A percentile compares a stretch with the other conserved stretches of the same genome.
Evolutionary conservation across 1,140 invertebrate species (phyloP).

Genomic region (Drosophila saltans): DNA sequence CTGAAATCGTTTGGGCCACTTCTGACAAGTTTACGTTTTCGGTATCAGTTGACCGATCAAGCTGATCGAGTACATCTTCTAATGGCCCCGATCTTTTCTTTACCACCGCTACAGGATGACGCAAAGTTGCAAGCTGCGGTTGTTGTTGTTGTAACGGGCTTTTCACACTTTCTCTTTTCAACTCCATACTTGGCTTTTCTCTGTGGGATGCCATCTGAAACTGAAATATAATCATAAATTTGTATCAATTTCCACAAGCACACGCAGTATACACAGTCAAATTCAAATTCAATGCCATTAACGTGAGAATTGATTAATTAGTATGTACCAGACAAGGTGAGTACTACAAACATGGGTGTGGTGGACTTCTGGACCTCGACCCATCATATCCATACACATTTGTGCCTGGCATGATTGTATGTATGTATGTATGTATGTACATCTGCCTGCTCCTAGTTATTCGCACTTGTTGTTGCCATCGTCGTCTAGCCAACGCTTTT

Average conservation of each 20-base stretch:
- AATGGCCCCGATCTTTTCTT: constrained; percentile 67
- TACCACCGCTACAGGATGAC: constrained; percentile 52
- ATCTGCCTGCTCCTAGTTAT: constrained; percentile 13
- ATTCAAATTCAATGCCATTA: constrained; percentile 13
- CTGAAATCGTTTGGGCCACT: not conserved
- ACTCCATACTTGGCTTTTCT: constrained; percentile 38
- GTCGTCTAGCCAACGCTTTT: not conserved
- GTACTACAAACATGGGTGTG: constrained; percentile 12
- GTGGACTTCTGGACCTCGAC: constrained; percentile 10
- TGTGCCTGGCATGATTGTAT: constrained; percentile 2
- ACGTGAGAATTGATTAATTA: constrained; percentile 12
- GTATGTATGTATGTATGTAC: constrained; percentile 14
- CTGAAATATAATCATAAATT: constrained; percentile 36
- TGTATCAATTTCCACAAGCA: constrained; percentile 7
- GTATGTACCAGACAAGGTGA: constrained; percentile 12
- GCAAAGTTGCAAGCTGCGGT: constrained; percentile 26
- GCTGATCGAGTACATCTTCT: constrained; percentile 48
- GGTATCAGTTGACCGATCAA: constrained; percentile 15
- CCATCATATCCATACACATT: constrained; percentile 7
- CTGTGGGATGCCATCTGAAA: constrained; percentile 43
- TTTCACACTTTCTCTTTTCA: constrained; percentile 18
- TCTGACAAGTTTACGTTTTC: not conserved
- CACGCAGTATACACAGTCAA: constrained; percentile 5
- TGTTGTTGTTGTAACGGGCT: not conserved
- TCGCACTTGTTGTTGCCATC: constrained; percentile 13